Evolutionary conservation across 2,113 vertebrate genomes (phyloP).

Genomic region (Monarcha castaneiventris): DNA sequence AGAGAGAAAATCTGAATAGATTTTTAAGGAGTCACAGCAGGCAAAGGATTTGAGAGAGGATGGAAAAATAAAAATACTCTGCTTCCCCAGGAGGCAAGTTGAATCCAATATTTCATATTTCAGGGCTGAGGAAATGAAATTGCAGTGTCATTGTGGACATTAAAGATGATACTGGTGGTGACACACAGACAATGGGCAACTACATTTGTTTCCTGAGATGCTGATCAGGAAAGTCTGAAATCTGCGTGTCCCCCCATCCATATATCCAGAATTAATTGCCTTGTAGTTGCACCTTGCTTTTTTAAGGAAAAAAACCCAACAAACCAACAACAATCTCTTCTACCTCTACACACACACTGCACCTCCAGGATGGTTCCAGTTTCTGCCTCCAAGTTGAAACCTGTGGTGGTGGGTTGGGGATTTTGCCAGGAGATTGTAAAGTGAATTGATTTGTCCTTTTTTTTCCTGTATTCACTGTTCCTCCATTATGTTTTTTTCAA

Average conservation of each 20-base stretch:
- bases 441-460: background rate
- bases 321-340: background rate
- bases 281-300: background rate
- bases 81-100: background rate
- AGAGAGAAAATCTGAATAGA: background rate
- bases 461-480: background rate
- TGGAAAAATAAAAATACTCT: background rate
- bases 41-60: background rate
- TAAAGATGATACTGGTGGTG: background rate
- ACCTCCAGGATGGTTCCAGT: background rate
- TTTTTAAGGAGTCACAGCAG: background rate
- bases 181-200: background rate
- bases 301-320: background rate
- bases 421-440: background rate
- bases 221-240: background rate
- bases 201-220: background rate
- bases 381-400: background rate
- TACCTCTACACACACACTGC: fast-evolving
- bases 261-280: background rate
- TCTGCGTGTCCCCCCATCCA: fast-evolving
- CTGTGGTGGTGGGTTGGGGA: fast-evolving
- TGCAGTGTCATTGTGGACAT: background rate
- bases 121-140: constrained; percentile 9
- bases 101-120: constrained; percentile 1
- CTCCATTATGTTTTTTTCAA: background rate